Evolutionary conservation across 2,113 vertebrate genomes (phyloP).

Genomic region (Sander lucioperca): DNA sequence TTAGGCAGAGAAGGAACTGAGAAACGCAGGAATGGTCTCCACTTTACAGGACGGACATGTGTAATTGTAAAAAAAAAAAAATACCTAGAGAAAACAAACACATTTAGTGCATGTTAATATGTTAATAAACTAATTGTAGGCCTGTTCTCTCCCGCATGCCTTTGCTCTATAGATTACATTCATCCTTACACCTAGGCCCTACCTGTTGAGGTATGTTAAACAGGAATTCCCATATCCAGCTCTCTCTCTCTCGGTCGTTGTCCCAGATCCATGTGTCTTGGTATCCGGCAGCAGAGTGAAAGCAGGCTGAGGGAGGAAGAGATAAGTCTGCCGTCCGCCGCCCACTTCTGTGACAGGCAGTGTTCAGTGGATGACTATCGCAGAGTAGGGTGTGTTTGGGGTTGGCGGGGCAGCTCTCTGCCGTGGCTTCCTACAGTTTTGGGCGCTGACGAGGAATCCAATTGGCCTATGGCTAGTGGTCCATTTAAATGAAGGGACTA

Average conservation of each 20-base stretch:
- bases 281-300: slow-evolving; percentile 6
- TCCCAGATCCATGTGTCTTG: slow-evolving; percentile 12
- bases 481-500: background rate
- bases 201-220: slow-evolving; percentile 40
- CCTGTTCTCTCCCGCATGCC: background rate
- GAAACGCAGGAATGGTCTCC: background rate
- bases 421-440: slow-evolving; percentile 44
- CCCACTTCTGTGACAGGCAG: slow-evolving; percentile 24
- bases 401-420: slow-evolving; percentile 1
- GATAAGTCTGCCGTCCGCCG: slow-evolving; percentile 29
- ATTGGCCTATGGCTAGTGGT: slow-evolving; percentile 1
- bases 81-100: background rate
- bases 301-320: slow-evolving; percentile 20
- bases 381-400: slow-evolving; percentile 56
- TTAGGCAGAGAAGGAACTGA: background rate
- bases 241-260: background rate
- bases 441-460: slow-evolving; percentile 32
- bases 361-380: slow-evolving; percentile 17
- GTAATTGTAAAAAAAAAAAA: background rate
- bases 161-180: background rate
- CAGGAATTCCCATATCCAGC: background rate
- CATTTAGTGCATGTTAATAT: background rate
- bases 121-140: too few species aligned
- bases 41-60: background rate
- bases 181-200: slow-evolving; percentile 8